phyloP scores from a whole-genome alignment of 2,113 vertebrate genomes.

The Pseudopodoces humilis region DNA sequence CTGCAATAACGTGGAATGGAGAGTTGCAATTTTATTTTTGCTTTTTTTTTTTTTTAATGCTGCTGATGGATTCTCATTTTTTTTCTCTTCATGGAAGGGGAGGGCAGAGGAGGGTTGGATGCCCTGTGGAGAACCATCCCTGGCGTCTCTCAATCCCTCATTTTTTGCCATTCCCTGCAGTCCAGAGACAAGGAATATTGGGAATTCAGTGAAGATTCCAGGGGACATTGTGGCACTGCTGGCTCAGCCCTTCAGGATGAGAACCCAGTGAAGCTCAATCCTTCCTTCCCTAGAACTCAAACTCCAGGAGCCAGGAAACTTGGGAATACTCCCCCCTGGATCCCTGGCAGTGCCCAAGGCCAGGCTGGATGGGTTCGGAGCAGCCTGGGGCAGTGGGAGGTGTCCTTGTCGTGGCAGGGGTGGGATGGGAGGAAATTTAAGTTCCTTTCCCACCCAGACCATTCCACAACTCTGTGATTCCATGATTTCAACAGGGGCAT shows the following conservation, averaged over 20 bases:
- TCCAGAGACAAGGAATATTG: accelerated
- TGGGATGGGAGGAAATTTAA: background rate
- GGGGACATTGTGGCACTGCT: background rate
- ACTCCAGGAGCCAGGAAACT: background rate
- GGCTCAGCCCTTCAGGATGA: background rate
- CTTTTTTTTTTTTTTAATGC: background rate
- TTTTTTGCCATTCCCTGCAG: background rate
- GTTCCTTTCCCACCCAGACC: background rate
- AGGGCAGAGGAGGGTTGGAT: background rate
- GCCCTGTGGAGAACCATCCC: background rate
- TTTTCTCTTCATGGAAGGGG: background rate
- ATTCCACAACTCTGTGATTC: background rate
- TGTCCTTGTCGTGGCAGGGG: background rate
- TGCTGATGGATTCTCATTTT: conserved; percentile 43
- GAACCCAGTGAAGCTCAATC: background rate
- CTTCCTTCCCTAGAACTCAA: background rate
- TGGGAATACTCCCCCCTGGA: background rate
- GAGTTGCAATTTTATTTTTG: conserved; percentile 9
- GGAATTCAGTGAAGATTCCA: background rate
- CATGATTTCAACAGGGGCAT: background rate
- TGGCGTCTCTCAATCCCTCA: background rate
- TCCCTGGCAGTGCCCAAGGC: background rate
- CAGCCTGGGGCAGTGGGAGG: accelerated
- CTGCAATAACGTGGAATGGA: conserved; percentile 66
- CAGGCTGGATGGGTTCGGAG: background rate